Evolutionary conservation across 2,888 invertebrate genomes (phyloP).

Genomic region (Empis stercorea): DNA sequence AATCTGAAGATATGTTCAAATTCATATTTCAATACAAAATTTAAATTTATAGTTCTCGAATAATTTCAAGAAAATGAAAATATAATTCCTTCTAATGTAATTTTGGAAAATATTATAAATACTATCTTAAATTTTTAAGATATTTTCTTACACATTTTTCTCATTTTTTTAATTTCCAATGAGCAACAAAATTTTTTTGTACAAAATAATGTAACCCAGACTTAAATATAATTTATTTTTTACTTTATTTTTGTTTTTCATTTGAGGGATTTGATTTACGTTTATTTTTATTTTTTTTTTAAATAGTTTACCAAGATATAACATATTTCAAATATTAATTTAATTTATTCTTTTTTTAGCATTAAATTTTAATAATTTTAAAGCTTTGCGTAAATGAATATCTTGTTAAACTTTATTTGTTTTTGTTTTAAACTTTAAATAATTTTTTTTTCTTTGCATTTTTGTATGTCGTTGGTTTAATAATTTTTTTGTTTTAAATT

Average conservation of each 20-base stretch:
- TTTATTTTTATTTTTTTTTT: constrained; percentile 7
- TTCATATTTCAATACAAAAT: no score
- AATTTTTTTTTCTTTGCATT: neutral
- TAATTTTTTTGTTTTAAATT: constrained; percentile 3
- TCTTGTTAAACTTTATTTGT: neutral
- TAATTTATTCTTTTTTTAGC: neutral
- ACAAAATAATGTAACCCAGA: no score
- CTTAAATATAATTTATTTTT: constrained; percentile 9
- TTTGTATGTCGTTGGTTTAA: no score
- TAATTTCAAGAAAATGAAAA: no score
- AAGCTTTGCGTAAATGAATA: neutral
- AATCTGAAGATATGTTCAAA: no score
- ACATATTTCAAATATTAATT: neutral
- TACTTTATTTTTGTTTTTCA: constrained; percentile 18
- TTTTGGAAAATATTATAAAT: no score
- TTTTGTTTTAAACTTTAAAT: neutral
- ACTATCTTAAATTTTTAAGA: no score
- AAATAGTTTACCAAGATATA: constrained; percentile 1
- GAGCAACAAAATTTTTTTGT: no score
- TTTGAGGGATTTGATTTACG: constrained; percentile 37
- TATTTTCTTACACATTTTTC: no score
- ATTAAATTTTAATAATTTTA: neutral
- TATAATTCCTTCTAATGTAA: no score
- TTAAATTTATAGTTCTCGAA: no score
- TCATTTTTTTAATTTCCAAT: no score